A percentile compares a stretch with the other conserved stretches of the same genome.
These are phyloP conservation scores for Sebastes itinus DNA, from an alignment of 2,797 vertebrate genomes.

Conservation along the genomic window DNA sequence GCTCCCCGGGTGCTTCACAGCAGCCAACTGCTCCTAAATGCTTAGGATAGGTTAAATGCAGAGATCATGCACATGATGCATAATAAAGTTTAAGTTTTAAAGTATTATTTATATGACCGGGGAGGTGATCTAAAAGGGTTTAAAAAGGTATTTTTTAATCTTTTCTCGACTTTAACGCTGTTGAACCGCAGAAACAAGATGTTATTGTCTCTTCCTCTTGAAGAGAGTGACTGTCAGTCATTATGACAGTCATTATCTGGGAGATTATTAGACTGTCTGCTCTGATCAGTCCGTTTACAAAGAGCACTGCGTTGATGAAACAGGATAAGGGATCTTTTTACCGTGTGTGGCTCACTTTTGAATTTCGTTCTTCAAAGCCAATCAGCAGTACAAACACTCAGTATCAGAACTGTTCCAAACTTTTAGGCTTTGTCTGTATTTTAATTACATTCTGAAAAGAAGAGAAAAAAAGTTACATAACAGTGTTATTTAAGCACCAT, in stretches of 20 bases:
- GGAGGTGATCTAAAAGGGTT: neutral
- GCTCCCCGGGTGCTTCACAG: too few species aligned
- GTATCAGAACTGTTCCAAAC: neutral
- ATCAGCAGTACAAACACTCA: neutral
- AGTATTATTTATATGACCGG: too few species aligned
- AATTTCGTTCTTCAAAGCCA: neutral
- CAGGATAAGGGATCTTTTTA: neutral
- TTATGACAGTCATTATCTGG: constrained; percentile 5
- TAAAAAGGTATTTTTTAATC: neutral
- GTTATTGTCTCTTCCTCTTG: neutral
- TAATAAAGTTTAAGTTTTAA: too few species aligned
- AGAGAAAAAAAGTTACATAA: neutral
- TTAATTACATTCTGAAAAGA: neutral
- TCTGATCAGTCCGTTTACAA: constrained; percentile 8
- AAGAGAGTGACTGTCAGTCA: constrained; percentile 9
- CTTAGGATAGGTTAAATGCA: too few species aligned
- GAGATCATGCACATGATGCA: too few species aligned
- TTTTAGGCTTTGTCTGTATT: neutral
- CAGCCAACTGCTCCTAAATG: too few species aligned
- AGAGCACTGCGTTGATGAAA: neutral
- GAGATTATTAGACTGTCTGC: constrained; percentile 18
- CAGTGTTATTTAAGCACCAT: neutral
- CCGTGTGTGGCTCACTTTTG: neutral
- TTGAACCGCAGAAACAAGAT: constrained; percentile 1
- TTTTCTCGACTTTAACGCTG: neutral